Evolutionary conservation across 2,797 vertebrate species (phyloP).

Genomic region (Trachops cirrhosus): DNA sequence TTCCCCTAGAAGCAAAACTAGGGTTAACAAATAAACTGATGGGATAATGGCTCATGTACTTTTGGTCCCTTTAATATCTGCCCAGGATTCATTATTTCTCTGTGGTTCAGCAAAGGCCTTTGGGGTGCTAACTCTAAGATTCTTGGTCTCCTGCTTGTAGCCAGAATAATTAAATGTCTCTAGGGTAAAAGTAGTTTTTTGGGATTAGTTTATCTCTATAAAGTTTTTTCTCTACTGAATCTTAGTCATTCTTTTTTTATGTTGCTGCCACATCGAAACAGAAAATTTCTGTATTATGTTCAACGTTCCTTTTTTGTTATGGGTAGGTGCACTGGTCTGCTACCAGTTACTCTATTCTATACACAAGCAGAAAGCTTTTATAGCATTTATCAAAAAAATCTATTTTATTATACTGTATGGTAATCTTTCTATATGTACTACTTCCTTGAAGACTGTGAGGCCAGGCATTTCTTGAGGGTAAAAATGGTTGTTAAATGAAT

Average conservation of each 20-base stretch:
- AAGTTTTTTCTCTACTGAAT: background rate
- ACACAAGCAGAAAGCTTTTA: background rate
- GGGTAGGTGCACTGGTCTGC: background rate
- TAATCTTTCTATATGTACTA: background rate
- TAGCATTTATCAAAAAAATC: background rate
- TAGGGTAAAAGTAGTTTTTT: background rate
- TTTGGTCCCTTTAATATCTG: background rate
- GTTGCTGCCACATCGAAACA: background rate
- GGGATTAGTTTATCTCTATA: background rate
- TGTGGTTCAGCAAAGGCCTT: background rate
- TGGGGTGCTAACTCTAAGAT: background rate
- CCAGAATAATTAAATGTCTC: background rate
- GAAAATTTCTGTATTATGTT: background rate
- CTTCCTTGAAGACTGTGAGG: background rate
- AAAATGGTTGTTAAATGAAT: background rate
- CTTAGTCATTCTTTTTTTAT: background rate
- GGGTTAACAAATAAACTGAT: background rate
- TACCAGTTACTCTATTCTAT: background rate
- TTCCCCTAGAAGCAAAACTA: background rate
- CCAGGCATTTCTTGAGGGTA: background rate
- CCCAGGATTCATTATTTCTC: background rate
- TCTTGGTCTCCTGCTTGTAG: background rate
- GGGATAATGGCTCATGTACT: background rate
- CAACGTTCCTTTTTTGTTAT: background rate
- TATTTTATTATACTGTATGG: background rate